Base-by-base conservation (phyloP, 1,140 invertebrate genomes). In the Pseudomyrmex gracilis region DNA sequence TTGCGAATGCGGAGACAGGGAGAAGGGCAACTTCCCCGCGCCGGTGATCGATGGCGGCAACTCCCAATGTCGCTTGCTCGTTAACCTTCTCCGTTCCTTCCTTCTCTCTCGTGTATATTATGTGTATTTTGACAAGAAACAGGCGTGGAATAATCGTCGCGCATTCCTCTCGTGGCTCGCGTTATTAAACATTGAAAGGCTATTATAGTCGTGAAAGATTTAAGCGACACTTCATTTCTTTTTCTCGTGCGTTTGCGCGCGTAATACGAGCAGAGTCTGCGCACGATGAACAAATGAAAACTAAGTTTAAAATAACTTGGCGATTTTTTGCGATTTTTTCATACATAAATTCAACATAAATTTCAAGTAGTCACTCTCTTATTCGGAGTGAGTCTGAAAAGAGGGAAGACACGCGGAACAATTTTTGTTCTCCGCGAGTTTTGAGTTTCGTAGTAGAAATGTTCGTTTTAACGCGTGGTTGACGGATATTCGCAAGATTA, bases 1-100 rank as follows among this genome's bases (percentile, higher is more conserved):
- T 43, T 45, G 34, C 45, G 24, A 24, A 66, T 13, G 49, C 7
- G 12, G 7, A 17, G 22, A 24, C 13, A 24, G 13, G 15, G 20
- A 22, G 15, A 15, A 22, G 3, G 3, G 8, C 4, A 34, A 34
- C 13, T 4, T 22, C 47, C 43, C 22, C 43, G 20, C 22, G n/a
- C 22, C 22, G 5, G 49, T 80, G 66, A 80, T 80, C 53, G 53
- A 80, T 70, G 66, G n/a, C 12, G 10, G 34, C 76, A 43, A 47
- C 43, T 7, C 2, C 2, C 17, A 34, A 10, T 13, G 10, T 1
- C 49, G 49, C 5, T 4, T 13, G 63, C 43, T 68, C 64, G 45
- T 80, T 60, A 80, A 70, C 34, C 5, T 34, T 34, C 5, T 34
- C 34, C 34, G 0, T 34, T 5, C 7, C 34, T 34, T 34, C 7